Percentiles rank a stretch among this genome's conserved stretches.
Evolutionary conservation across 2,113 vertebrate species (phyloP).

Genomic region (Morone chrysops): DNA sequence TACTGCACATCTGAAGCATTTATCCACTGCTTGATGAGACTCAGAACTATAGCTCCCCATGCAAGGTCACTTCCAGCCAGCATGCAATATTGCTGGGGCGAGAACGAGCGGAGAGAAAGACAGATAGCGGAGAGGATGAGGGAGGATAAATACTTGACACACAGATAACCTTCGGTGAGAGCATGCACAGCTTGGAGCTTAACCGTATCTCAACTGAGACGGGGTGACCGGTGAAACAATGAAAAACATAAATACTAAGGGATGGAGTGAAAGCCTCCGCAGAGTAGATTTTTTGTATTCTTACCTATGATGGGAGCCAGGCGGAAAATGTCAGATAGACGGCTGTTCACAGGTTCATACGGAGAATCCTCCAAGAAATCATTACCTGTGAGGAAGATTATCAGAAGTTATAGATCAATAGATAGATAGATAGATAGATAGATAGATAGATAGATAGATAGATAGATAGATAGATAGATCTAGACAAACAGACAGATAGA

Average conservation of each 20-base stretch:
- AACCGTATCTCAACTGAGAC: constrained; percentile 14
- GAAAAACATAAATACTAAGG: background rate
- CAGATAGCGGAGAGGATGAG: constrained; percentile 37
- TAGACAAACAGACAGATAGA: background rate
- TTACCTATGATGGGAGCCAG: constrained; percentile 95
- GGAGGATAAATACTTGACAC: constrained; percentile 55
- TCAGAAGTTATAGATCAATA: background rate
- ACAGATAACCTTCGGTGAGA: constrained; percentile 48
- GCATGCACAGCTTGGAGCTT: constrained; percentile 52
- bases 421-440: background rate
- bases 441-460: background rate
- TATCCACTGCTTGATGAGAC: constrained; percentile 51
- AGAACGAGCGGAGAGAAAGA: constrained; percentile 38
- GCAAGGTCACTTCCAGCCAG: constrained; percentile 68
- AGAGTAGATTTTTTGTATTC: constrained; percentile 5
- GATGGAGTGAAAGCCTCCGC: constrained; percentile 11
- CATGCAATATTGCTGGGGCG: constrained; percentile 65
- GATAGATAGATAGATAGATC: background rate
- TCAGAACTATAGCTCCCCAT: constrained; percentile 79
- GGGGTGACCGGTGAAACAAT: constrained; percentile 5
- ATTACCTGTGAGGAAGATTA: constrained; percentile 86
- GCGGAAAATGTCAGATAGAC: constrained; percentile 94
- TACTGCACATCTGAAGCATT: constrained; percentile 1
- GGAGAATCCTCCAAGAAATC: constrained; percentile 95
- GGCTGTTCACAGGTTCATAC: constrained; percentile 93